Percentiles rank a stretch among this genome's conserved stretches.
Evolutionary conservation across 2,888 invertebrate species (phyloP).

Genomic region (Caenorhabditis auriculariae): DNA sequence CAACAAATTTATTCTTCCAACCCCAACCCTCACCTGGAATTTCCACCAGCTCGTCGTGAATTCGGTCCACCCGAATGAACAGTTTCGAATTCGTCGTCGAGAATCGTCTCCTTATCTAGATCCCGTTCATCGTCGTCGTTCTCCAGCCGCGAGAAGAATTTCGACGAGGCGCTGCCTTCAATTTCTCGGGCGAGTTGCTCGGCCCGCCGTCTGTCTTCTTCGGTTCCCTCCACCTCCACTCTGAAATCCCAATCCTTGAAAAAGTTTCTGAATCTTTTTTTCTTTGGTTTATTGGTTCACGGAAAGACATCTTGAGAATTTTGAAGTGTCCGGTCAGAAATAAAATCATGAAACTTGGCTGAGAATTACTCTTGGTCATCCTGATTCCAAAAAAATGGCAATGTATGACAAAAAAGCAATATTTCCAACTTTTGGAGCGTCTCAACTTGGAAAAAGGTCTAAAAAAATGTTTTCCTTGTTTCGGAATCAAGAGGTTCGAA

Average conservation of each 20-base stretch:
- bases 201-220: constrained; percentile 85
- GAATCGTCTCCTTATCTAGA: constrained; percentile 44
- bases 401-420: neutral
- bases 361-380: too few relatives aligned
- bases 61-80: constrained; percentile 7
- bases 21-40: too few relatives aligned
- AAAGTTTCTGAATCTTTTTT: neutral
- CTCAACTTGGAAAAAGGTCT: too few relatives aligned
- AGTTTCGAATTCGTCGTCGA: constrained; percentile 29
- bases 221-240: constrained; percentile 79
- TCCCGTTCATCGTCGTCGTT: constrained; percentile 71
- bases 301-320: neutral
- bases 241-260: constrained; percentile 51
- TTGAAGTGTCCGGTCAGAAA: neutral
- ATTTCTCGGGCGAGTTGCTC: constrained; percentile 89
- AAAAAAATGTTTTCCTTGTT: too few relatives aligned
- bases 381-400: neutral
- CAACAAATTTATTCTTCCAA: too few relatives aligned
- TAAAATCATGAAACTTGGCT: too few relatives aligned
- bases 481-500: too few relatives aligned
- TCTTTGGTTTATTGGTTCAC: neutral
- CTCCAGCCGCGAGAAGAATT: constrained; percentile 81
- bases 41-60: constrained; percentile 5
- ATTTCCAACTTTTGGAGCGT: too few relatives aligned
- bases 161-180: constrained; percentile 81